Evolutionary conservation across 2,888 invertebrate genomes (phyloP).

Genomic region (Taenaris catops): DNA sequence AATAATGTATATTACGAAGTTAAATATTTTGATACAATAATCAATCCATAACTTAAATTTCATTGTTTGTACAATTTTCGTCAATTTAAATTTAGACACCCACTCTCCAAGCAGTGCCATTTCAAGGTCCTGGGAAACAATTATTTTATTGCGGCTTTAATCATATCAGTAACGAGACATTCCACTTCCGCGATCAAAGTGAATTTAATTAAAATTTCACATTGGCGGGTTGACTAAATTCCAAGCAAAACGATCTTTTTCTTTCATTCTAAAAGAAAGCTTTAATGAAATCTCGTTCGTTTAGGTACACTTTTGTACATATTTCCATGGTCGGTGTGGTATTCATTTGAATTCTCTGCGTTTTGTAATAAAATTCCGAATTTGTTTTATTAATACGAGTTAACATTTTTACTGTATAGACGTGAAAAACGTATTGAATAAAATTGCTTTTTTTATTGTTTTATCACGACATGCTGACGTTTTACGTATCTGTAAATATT

Average conservation of each 20-base stretch:
- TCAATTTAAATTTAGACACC: too few relatives aligned
- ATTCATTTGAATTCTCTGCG: conserved; percentile 8
- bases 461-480: not conserved
- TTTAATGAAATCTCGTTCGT: conserved; percentile 59
- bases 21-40: too few relatives aligned
- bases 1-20: too few relatives aligned
- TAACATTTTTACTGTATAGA: conserved; percentile 2
- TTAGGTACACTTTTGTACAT: conserved; percentile 16
- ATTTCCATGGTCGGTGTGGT: conserved; percentile 12
- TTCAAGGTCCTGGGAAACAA: conserved; percentile 24
- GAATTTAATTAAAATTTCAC: conserved; percentile 73
- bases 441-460: conserved; percentile 1
- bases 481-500: not conserved
- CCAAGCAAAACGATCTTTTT: conserved; percentile 51
- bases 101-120: too few relatives aligned
- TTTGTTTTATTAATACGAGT: conserved; percentile 1
- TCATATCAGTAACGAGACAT: conserved; percentile 64
- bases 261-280: conserved; percentile 45
- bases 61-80: too few relatives aligned
- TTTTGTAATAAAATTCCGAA: conserved; percentile 33
- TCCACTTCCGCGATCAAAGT: conserved; percentile 67
- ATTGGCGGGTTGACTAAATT: conserved; percentile 68
- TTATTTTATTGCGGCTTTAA: conserved; percentile 59
- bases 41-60: too few relatives aligned
- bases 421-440: conserved; percentile 3